phyloP scores from a whole-genome alignment of 1,140 invertebrate genomes.

The Diprion similis region DNA sequence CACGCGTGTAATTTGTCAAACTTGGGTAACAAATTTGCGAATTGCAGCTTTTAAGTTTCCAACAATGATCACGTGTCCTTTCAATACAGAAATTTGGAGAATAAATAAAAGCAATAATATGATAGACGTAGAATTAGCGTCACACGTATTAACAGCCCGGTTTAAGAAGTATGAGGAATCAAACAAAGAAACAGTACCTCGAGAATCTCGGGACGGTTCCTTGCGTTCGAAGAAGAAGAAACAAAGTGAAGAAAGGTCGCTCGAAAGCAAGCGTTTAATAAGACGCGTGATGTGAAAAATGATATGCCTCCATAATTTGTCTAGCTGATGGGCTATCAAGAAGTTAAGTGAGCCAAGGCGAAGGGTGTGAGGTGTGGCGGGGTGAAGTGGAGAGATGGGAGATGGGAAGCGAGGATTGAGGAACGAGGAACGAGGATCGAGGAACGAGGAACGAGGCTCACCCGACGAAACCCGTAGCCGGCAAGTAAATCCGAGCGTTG shows the following conservation, averaged over 20 bases:
- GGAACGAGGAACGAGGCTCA: not conserved
- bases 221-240: not conserved
- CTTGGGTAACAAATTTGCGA: no score
- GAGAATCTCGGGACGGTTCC: not conserved
- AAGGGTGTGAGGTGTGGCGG: not conserved
- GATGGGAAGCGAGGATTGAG: no score
- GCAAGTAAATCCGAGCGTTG: not conserved
- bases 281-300: conserved; percentile 5
- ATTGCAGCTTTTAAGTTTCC: no score
- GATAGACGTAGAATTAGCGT: no score
- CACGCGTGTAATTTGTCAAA: no score
- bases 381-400: no score
- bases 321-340: conserved; percentile 4
- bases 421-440: no score
- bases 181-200: not conserved
- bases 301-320: conserved; percentile 3
- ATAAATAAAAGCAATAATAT: no score
- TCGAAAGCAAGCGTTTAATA: conserved; percentile 4
- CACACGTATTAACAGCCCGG: no score
- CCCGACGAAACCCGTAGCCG: not conserved
- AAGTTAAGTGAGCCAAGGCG: not conserved
- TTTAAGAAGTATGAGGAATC: no score
- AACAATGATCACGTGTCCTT: no score
- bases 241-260: conserved; percentile 7
- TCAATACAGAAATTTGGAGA: no score